These are phyloP conservation scores for Austrofundulus limnaeus DNA, from an alignment of 2,113 vertebrate species.

Conservation along the genomic window DNA sequence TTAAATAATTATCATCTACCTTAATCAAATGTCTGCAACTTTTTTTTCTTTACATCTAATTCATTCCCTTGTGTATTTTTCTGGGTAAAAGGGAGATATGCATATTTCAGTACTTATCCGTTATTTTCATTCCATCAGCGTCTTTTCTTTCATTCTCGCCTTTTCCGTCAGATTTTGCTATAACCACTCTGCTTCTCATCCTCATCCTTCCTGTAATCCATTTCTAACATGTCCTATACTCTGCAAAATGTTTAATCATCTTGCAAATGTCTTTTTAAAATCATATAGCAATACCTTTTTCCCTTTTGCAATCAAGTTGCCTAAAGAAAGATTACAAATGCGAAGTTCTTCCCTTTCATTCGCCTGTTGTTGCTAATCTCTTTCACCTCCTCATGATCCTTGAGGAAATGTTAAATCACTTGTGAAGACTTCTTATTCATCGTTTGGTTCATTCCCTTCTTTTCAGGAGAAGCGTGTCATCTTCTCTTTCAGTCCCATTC, in stretches of 20 bases:
- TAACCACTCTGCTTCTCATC: background rate
- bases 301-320: conserved; percentile 7
- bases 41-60: no score
- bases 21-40: no score
- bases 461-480: conserved; percentile 46
- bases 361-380: conserved; percentile 10
- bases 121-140: conserved; percentile 6
- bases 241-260: conserved; percentile 15
- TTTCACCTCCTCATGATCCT: conserved; percentile 35
- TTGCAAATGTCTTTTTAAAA: conserved; percentile 16
- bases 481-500: conserved; percentile 47
- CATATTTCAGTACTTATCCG: background rate
- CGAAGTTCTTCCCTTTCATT: conserved; percentile 11
- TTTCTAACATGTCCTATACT: background rate
- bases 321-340: conserved; percentile 12
- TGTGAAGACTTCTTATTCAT: conserved; percentile 32
- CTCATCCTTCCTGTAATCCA: conserved; percentile 3
- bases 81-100: background rate
- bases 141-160: background rate
- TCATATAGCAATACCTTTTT: background rate
- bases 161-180: conserved; percentile 8
- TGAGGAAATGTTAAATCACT: conserved; percentile 43
- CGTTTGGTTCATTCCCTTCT: conserved; percentile 24
- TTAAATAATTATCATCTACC: no score
- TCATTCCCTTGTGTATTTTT: background rate